These are phyloP conservation scores for Pachypsylla venusta DNA, from an alignment of 1,140 invertebrate species.

Conservation along the genomic window DNA sequence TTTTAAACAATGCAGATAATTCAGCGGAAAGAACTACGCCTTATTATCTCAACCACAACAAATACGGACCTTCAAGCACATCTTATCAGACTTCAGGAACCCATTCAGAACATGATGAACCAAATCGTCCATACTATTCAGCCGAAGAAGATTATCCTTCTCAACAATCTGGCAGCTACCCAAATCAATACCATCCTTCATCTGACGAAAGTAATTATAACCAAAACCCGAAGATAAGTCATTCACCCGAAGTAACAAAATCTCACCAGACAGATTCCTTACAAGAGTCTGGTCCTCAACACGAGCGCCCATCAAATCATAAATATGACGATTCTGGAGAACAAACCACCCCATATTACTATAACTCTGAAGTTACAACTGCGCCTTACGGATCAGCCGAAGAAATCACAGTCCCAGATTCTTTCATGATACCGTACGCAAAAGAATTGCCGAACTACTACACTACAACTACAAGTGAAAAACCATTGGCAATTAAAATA, in stretches of 20 bases:
- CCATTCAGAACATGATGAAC: neutral
- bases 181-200: too few relatives aligned
- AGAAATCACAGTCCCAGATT: neutral
- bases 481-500: neutral
- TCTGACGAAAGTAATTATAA: too few relatives aligned
- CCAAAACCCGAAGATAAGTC: too few relatives aligned
- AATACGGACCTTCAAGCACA: neutral
- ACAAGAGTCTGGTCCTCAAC: neutral
- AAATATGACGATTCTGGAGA: neutral
- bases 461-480: neutral
- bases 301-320: slow-evolving; percentile 1
- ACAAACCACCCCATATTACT: neutral
- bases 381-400: neutral
- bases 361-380: neutral
- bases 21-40: neutral
- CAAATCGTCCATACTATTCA: too few relatives aligned
- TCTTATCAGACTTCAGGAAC: neutral
- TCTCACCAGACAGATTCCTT: neutral
- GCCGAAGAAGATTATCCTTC: neutral
- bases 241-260: too few relatives aligned
- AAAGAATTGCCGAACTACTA: neutral
- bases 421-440: neutral
- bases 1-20: neutral
- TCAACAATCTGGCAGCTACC: too few relatives aligned
- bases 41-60: too few relatives aligned